Percentiles rank a stretch among this genome's conserved stretches.
phyloP scores from a whole-genome alignment of 2,113 vertebrate species.

The Nesogale talazaci region DNA sequence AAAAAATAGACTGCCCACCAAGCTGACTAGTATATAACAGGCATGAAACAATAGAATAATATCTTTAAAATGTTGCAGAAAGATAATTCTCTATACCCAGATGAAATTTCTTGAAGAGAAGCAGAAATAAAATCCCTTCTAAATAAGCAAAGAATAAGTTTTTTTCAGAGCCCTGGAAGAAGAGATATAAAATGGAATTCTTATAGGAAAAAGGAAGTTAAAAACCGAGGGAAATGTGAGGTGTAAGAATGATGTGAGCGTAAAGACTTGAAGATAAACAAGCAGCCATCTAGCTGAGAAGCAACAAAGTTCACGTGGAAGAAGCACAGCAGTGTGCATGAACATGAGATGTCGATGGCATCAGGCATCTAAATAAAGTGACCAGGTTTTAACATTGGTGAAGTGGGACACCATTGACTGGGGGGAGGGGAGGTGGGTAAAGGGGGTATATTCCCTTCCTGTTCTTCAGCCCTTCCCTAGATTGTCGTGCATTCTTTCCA shows the following conservation, averaged over 20 bases:
- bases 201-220: not conserved
- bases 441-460: no score
- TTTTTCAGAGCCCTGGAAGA: not conserved
- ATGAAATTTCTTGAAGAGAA: not conserved
- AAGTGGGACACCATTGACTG: no score
- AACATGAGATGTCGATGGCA: no score
- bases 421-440: no score
- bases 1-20: not conserved
- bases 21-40: not conserved
- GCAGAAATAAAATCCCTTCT: not conserved
- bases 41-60: slow-evolving; percentile 3
- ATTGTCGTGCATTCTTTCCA: no score
- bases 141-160: not conserved
- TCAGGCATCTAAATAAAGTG: no score
- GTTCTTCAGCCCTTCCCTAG: no score
- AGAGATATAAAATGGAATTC: slow-evolving; percentile 11
- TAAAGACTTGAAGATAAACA: no score
- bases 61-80: slow-evolving; percentile 1
- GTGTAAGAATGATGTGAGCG: not conserved
- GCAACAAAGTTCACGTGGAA: no score
- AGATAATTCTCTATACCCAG: not conserved
- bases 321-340: no score
- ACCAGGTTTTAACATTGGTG: no score
- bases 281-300: no score
- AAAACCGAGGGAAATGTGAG: not conserved